Evolutionary conservation across 2,888 invertebrate species (phyloP).

Genomic region (Heliconius charithonia): DNA sequence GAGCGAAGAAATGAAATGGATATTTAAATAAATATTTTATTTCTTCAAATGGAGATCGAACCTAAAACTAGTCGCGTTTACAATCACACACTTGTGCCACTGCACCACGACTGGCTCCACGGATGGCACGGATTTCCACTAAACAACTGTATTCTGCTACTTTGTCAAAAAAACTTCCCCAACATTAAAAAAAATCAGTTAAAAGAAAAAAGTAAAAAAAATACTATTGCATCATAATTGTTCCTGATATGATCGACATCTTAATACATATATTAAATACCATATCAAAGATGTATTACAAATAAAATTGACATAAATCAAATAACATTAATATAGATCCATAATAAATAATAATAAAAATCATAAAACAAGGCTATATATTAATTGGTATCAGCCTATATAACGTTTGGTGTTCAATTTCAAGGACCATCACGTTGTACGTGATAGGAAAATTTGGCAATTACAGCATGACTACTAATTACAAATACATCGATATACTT

Average conservation of each 20-base stretch:
- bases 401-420: constrained; percentile 14
- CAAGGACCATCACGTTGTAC: constrained; percentile 65
- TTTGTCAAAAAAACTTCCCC: no score
- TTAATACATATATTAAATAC: not conserved
- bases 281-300: not conserved
- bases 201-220: no score
- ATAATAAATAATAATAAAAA: constrained; percentile 48
- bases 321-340: constrained; percentile 6
- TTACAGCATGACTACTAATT: constrained; percentile 47
- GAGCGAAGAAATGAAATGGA: no score
- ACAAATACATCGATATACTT: constrained; percentile 8
- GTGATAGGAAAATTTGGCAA: constrained; percentile 62
- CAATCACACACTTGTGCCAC: no score
- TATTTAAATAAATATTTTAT: no score
- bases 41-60: no score
- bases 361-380: constrained; percentile 61
- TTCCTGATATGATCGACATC: not conserved
- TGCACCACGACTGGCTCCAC: no score
- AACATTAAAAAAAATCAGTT: no score
- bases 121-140: no score
- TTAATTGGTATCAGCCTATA: constrained; percentile 55
- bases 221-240: not conserved
- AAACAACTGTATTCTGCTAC: no score
- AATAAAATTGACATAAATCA: not conserved
- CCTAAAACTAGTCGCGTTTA: no score